Base-by-base conservation (phyloP, 2,797 vertebrate genomes). In the Paedocypris micromegethes region DNA sequence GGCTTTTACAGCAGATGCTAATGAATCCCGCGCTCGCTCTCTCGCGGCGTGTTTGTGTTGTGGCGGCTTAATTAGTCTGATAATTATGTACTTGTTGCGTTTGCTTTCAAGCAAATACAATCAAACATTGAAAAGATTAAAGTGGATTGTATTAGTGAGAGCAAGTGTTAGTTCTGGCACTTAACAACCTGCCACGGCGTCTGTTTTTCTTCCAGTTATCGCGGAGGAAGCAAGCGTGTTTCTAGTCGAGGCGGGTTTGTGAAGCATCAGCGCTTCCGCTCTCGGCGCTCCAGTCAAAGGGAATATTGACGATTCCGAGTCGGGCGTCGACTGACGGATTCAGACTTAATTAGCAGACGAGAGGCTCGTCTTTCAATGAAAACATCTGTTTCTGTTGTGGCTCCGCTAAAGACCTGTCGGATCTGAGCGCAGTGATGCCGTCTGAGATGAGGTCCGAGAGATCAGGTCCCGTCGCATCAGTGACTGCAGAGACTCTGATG, bases 31-130 rank as follows among this genome's bases (percentile, higher is more conserved):
- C 90, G 87, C 91, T 93, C 90, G 84, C 88, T 88, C 93, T 94
- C 91, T 90, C 91, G 91, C 91, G 79, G 88, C 85, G 90, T 86
- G 92, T 91, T 91, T 92, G 91, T 94, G 91, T 93, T 95, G 91
- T 94, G 92, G 93, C 92, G 91, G 92, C 93, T 95, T 96, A 95
- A 96, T 96, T 94, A 96, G 92, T 90, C 91, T 89, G 91, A 93
- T 96, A 94, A 96, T 96, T 93, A 95, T 92, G 91, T 90, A 95
- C 93, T 96, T 96, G 93, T 96, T 95, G 92, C 92, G 87, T 84
- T 90, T 88, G 90, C 92, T 94, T 93, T 91, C 90, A 86, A 92
- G 90, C 92, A 93, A 95, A 96, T 92, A 92, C 91, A 91, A 92
- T 95, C 90, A 94, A 93, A 94, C 89, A 93, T 91, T 90, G 86